These are phyloP conservation scores for Pangasianodon hypophthalmus DNA, from an alignment of 2,113 vertebrate species.

Conservation along the genomic window DNA sequence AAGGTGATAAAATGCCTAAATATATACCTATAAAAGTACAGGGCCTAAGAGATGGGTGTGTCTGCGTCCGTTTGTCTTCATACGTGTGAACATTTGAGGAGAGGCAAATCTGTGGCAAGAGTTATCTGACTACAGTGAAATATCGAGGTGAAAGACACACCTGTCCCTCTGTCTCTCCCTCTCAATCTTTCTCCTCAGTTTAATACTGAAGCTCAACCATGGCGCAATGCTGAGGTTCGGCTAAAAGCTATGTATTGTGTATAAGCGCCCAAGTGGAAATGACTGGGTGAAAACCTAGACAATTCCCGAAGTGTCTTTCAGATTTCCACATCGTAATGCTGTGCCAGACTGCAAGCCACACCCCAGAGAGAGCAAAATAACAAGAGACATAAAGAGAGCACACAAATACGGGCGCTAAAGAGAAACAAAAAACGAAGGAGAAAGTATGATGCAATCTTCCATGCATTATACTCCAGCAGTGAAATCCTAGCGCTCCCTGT, in stretches of 20 bases:
- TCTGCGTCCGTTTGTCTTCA: background rate
- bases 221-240: background rate
- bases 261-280: background rate
- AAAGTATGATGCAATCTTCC: background rate
- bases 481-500: background rate
- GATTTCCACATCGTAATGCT: background rate
- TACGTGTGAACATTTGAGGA: background rate
- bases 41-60: background rate
- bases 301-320: background rate
- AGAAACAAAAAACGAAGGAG: background rate
- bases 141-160: slow-evolving; percentile 32
- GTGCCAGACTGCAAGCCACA: background rate
- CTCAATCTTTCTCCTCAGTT: background rate
- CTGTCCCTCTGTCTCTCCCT: background rate
- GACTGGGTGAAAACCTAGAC: background rate
- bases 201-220: background rate
- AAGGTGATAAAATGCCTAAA: background rate
- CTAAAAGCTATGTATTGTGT: background rate
- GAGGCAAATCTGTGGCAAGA: slow-evolving; percentile 53
- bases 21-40: background rate
- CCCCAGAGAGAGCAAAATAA: background rate
- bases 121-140: slow-evolving; percentile 56
- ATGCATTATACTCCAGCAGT: background rate
- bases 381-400: slow-evolving; percentile 10
- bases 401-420: background rate